Evolutionary conservation across 2,888 invertebrate genomes (phyloP), one percentile per base, ranked within the genome.

Genomic region (Hedychridium roseum): DNA sequence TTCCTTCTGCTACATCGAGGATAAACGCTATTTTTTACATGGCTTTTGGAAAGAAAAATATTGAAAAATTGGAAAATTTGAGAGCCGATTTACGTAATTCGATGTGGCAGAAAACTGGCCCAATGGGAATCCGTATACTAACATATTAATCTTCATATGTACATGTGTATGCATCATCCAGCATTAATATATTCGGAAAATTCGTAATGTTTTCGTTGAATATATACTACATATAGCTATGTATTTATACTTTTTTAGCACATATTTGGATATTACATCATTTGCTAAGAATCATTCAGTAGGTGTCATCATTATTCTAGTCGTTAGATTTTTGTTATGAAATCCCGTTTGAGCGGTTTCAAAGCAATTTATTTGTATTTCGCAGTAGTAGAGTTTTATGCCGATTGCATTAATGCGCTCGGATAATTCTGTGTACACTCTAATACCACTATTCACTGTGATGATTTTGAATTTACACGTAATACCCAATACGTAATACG

Each of bases 161-260:
- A 53, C 63, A 58, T 50, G 57, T 60, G 53, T 60, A 43, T 50
- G 63, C 63, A 60, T 63, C 60, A 57, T 60, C 42, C 63, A 55
- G 55, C 54, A 60, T 63, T 55, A 50, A 54, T 27, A 27, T 37
- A 34, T 44, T 43, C 49, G 38, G 52, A 43, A 44, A 30, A 60
- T 42, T 55, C 53, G 54, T 59, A 55, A 55, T 57, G 47, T 60
- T 50, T 56, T 50, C 47, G 50, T 23, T 50, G 50, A 54, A 26
- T 50, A 53, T 50, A n/a, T 4, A 30, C 9, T 23, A 6, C 23
- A 23, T n/a, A n/a, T n/a, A n/a, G n/a, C n/a, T n/a, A n/a, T n/a
- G n/a, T n/a, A n/a, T n/a, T n/a, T n/a, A n/a, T n/a, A n/a, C n/a
- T n/a, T n/a, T n/a, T n/a, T n/a, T n/a, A n/a, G n/a, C n/a, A n/a